phyloP scores from a whole-genome alignment of 2,888 invertebrate species.

The Andrena camellia region DNA sequence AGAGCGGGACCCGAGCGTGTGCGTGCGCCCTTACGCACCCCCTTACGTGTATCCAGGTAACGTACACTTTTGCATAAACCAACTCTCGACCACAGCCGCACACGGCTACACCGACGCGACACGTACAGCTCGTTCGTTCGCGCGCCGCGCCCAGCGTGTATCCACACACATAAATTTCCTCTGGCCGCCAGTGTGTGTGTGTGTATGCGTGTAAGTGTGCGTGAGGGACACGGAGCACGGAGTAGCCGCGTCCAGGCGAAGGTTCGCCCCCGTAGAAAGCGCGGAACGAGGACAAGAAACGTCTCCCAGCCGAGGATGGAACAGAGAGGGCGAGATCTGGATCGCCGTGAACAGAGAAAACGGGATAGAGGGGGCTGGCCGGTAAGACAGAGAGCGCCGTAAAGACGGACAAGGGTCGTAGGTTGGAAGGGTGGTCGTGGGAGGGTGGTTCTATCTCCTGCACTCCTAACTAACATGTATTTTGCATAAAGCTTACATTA shows the following conservation, averaged over 20 bases:
- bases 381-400: constrained; percentile 56
- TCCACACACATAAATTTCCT: constrained; percentile 46
- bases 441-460: constrained; percentile 81
- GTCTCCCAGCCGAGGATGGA: constrained; percentile 15
- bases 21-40: constrained; percentile 57
- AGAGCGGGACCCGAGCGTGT: constrained; percentile 48
- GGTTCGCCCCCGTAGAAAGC: constrained; percentile 55
- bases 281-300: constrained; percentile 38
- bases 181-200: constrained; percentile 11
- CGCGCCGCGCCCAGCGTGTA: constrained; percentile 6
- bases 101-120: constrained; percentile 1
- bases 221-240: constrained; percentile 32
- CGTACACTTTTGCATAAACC: constrained; percentile 69
- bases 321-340: constrained; percentile 7
- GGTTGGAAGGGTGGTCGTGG: constrained; percentile 51
- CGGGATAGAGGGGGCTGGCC: constrained; percentile 10
- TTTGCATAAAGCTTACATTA: constrained; percentile 85
- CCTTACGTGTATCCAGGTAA: constrained; percentile 61
- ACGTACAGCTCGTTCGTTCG: constrained; percentile 16
- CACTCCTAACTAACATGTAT: constrained; percentile 85
- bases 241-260: constrained; percentile 72
- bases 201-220: constrained; percentile 14
- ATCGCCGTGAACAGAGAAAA: constrained; percentile 28
- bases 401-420: constrained; percentile 63
- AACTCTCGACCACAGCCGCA: constrained; percentile 32